Conservation (phyloP, 1,140 invertebrate genomes). For the Andricus grossulariae region DNA sequence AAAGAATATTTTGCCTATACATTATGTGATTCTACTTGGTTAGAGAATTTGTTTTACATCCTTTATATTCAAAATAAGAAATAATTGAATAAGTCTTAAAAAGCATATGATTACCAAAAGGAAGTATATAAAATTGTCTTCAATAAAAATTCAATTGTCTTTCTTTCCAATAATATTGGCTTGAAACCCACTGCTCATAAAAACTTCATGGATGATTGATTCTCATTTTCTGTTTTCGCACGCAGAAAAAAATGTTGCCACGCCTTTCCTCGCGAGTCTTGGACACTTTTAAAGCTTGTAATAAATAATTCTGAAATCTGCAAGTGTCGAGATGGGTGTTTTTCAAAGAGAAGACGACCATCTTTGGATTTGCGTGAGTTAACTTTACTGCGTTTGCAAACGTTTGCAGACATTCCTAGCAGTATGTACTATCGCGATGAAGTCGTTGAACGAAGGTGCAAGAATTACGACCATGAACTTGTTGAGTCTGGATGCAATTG, state of each 20-base stretch:
- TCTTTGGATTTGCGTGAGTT: neutral
- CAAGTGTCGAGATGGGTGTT: neutral
- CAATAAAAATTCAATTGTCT: too few species aligned
- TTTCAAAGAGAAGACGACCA: neutral
- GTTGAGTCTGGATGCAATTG: neutral
- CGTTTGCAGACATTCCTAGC: neutral
- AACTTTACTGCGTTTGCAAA: neutral
- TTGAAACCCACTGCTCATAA: neutral
- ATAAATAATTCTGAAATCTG: too few species aligned
- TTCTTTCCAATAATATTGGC: too few species aligned
- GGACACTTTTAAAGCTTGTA: too few species aligned
- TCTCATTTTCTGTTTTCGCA: neutral
- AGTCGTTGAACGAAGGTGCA: constrained; percentile 16
- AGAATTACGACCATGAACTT: constrained; percentile 25
- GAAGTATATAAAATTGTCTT: too few species aligned
- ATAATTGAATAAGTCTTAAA: too few species aligned
- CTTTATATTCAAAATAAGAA: too few species aligned
- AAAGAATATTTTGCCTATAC: too few species aligned
- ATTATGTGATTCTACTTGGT: too few species aligned
- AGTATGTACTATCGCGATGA: neutral
- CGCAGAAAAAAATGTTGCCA: neutral
- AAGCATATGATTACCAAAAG: too few species aligned
- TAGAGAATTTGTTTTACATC: too few species aligned
- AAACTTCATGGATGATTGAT: neutral
- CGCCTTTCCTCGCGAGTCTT: too few species aligned